Conservation (phyloP, 2,888 invertebrate genomes). For the Megaustenia siamemsis region DNA sequence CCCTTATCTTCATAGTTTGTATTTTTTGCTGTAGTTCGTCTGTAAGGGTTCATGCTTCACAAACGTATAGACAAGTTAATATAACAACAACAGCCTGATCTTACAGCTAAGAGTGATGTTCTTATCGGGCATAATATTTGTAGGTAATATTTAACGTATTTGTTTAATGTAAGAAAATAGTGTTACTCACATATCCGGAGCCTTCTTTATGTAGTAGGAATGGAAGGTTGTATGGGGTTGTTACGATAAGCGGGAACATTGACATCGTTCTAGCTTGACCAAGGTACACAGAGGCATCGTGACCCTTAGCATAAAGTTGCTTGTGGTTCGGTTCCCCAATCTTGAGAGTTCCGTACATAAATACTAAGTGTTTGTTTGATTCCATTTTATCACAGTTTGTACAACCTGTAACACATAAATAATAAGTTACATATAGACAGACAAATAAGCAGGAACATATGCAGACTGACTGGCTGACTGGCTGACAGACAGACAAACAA, state of each 20-base stretch:
- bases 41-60: no score
- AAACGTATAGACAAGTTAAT: no score
- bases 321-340: slow-evolving; percentile 40
- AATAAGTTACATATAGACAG: background rate
- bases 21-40: no score
- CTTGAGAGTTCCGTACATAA: slow-evolving; percentile 54
- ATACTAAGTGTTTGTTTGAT: slow-evolving; percentile 20
- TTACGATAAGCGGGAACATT: slow-evolving; percentile 39
- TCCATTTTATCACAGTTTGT: background rate
- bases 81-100: no score
- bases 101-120: no score
- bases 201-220: slow-evolving; percentile 50
- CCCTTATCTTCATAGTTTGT: no score
- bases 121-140: no score
- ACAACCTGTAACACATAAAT: background rate
- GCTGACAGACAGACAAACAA: background rate
- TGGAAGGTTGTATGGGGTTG: slow-evolving; percentile 49
- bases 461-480: background rate
- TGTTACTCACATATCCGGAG: slow-evolving; percentile 43
- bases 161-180: background rate
- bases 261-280: slow-evolving; percentile 36
- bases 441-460: background rate
- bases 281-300: slow-evolving; percentile 6
- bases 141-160: no score
- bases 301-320: slow-evolving; percentile 26